These are phyloP conservation scores for Ochropacha duplaris DNA, from an alignment of 2,888 invertebrate species.

Conservation along the genomic window DNA sequence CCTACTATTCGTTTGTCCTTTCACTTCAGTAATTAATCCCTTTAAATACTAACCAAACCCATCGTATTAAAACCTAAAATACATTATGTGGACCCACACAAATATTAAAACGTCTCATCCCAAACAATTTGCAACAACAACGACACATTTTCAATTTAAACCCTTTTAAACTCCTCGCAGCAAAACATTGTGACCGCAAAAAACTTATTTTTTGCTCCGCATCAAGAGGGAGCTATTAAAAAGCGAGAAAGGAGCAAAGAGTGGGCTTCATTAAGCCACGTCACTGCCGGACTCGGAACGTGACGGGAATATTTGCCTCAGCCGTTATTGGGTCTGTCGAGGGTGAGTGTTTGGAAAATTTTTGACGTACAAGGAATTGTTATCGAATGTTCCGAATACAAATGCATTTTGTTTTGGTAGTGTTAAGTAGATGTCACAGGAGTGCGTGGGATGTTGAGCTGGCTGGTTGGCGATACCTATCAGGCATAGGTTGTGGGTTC, in stretches of 20 bases:
- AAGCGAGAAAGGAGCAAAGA: slow-evolving; percentile 30
- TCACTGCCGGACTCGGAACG: slow-evolving; percentile 30
- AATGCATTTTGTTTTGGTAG: neutral
- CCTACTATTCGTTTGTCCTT: neutral
- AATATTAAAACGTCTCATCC: neutral
- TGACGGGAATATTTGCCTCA: slow-evolving; percentile 36
- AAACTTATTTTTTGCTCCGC: slow-evolving; percentile 29
- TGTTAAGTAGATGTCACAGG: neutral
- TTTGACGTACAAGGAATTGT: slow-evolving; percentile 1
- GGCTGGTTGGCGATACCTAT: neutral
- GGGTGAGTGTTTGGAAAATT: slow-evolving; percentile 3
- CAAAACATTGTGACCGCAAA: slow-evolving; percentile 25
- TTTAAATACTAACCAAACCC: neutral
- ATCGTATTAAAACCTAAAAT: neutral
- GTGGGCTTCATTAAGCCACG: slow-evolving; percentile 46
- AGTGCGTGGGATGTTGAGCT: neutral
- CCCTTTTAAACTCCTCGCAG: slow-evolving; percentile 9
- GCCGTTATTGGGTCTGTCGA: neutral
- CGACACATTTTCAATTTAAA: neutral
- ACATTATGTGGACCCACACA: neutral
- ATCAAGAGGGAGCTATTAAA: slow-evolving; percentile 40
- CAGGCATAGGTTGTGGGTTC: too few species aligned
- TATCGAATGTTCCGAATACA: neutral
- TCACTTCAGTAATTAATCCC: too few species aligned
- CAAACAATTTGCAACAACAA: neutral